Evolutionary conservation across 2,888 invertebrate species (phyloP).

Genomic region (Drosophila borborema): DNA sequence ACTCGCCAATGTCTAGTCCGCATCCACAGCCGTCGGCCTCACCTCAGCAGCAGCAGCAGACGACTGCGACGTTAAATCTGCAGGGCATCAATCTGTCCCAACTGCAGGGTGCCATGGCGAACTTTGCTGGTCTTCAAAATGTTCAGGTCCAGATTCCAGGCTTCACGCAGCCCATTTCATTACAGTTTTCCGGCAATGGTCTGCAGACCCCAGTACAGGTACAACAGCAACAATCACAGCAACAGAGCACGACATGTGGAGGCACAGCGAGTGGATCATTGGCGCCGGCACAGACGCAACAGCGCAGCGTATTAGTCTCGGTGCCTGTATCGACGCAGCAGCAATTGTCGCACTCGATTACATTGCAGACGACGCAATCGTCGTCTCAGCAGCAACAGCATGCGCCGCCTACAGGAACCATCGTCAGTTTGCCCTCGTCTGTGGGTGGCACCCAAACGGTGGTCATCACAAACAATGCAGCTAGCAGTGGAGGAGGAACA

Average conservation of each 20-base stretch:
- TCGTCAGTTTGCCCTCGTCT: conserved; percentile 85
- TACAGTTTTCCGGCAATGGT: conserved; percentile 90
- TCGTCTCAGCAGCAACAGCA: conserved; percentile 81
- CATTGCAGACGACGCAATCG: conserved; percentile 75
- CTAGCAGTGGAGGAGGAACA: conserved; percentile 31
- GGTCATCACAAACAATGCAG: conserved; percentile 82
- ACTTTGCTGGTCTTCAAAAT: conserved; percentile 90
- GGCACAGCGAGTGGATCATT: conserved; percentile 36
- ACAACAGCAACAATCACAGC: conserved; percentile 59
- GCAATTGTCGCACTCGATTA: conserved; percentile 83
- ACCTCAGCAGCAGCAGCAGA: conserved; percentile 84
- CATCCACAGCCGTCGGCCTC: conserved; percentile 85
- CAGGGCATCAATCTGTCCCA: conserved; percentile 91
- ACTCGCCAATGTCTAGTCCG: conserved; percentile 88
- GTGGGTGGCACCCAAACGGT: conserved; percentile 84
- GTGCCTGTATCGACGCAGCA: conserved; percentile 86
- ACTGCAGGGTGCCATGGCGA: conserved; percentile 87
- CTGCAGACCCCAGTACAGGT: conserved; percentile 81
- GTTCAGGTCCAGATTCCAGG: conserved; percentile 92
- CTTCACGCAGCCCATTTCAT: conserved; percentile 93
- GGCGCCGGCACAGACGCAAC: conserved; percentile 72
- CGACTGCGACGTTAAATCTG: conserved; percentile 86
- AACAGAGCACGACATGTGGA: conserved; percentile 44
- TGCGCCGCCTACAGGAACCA: conserved; percentile 83
- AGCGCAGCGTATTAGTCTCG: conserved; percentile 89